Evolutionary conservation across 1,140 invertebrate species (phyloP), one percentile per base, ranked within the genome.

Genomic region (Venturia canescens): DNA sequence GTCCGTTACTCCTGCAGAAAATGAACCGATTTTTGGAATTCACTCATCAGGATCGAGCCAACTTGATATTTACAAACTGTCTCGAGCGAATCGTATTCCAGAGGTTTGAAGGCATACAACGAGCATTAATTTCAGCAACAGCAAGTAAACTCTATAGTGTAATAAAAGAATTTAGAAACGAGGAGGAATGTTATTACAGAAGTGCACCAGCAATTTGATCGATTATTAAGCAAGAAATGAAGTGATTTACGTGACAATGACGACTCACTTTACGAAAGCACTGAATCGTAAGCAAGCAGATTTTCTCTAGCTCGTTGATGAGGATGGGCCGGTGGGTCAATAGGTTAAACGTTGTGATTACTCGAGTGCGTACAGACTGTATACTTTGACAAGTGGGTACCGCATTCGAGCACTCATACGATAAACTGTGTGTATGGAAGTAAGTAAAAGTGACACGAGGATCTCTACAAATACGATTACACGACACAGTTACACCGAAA

Each of bases 271-370:
- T n/a, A 21, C 34, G 16, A 48, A 26, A 21, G n/a, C 26, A 72
- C 21, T 72, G 70, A 72, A 50, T 72, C 38, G 60, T 63, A 26
- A 74, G 71, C 18, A 16, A 74, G 71, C 48, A 53, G 29, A 31
- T 15, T 69, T 31, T 34, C 1, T 69, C 26, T 18, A 69, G 29
- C 27, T 31, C 66, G 29, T 69, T 16, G 13, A 69, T 69, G 27
- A 69, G 66, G 29, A 69, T 31, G 9, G 26, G 26, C 27, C 71
- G 48, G 71, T 50, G 50, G 74, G 50, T 77, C 74, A 48, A 60
- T 21, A 29, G 57, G 76, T 78, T 66, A 78, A 78, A 48, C 63
- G 76, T n/a, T 11, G 76, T n/a, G 53, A 78, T 78, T 63, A 15
- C 29, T 66, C 29, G 57, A 78, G 57, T 23, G 76, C 38, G 71